Evolutionary conservation across 1,140 invertebrate species (phyloP).

Genomic region (Sitophilus oryzae): DNA sequence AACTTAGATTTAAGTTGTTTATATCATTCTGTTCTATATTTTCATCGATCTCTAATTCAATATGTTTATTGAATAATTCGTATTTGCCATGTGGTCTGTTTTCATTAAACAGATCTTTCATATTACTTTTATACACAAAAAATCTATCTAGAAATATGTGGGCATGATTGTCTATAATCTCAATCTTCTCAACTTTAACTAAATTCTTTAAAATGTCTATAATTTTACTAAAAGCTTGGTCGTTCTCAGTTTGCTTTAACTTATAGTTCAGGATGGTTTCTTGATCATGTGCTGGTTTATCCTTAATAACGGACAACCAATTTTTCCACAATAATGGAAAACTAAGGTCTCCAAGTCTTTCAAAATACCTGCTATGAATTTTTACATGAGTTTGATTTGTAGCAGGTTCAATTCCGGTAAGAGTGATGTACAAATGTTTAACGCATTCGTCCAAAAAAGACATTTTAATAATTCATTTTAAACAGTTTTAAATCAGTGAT

Average conservation of each 20-base stretch:
- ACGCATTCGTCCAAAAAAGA: conserved; percentile 23
- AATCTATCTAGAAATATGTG: conserved; percentile 31
- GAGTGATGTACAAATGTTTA: conserved; percentile 26
- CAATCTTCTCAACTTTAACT: conserved; percentile 26
- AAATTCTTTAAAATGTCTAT: conserved; percentile 20
- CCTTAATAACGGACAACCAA: conserved; percentile 29
- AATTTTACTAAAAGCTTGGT: conserved; percentile 9
- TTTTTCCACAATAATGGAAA: conserved; percentile 32
- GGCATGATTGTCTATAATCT: conserved; percentile 25
- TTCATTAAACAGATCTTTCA: conserved; percentile 22
- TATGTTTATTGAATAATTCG: conserved; percentile 10
- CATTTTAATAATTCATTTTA: too few relatives aligned
- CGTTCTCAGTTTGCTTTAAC: conserved; percentile 5
- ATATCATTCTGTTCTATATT: not conserved
- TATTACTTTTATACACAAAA: conserved; percentile 18
- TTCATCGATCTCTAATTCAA: conserved; percentile 12
- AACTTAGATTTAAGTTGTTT: conserved; percentile 24
- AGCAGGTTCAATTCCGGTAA: conserved; percentile 16
- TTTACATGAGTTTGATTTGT: conserved; percentile 31
- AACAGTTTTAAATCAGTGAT: too few relatives aligned
- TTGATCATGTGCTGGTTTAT: conserved; percentile 1
- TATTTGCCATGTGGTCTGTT: conserved; percentile 22
- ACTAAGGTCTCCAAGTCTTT: conserved; percentile 38
- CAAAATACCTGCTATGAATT: conserved; percentile 32
- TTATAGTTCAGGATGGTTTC: conserved; percentile 28